Conservation (phyloP, 2,888 invertebrate species). For the Drosophila parthenogenetica region DNA sequence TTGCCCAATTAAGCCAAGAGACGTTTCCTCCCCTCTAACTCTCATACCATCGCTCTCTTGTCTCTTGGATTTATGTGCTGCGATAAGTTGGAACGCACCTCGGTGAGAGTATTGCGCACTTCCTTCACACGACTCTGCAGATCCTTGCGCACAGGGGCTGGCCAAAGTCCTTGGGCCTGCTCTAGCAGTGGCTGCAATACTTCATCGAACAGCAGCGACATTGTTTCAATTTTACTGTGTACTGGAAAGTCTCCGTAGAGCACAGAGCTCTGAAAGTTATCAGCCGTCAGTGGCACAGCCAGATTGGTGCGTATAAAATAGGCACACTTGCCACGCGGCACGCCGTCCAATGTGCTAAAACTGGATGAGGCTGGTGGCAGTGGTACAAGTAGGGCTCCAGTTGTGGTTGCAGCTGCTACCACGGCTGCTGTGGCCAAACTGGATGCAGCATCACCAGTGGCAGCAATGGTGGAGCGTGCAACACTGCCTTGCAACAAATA, state of each 20-base stretch:
- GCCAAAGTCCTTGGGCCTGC: slow-evolving; percentile 90
- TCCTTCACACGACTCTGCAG: slow-evolving; percentile 89
- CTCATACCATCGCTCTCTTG: not conserved
- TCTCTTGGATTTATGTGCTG: slow-evolving; percentile 72
- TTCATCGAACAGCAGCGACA: slow-evolving; percentile 90
- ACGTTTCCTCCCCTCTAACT: slow-evolving; percentile 4
- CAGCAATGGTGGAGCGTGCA: slow-evolving; percentile 26
- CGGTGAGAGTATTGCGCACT: slow-evolving; percentile 85
- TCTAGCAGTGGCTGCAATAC: slow-evolving; percentile 90
- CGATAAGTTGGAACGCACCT: slow-evolving; percentile 74
- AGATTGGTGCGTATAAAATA: slow-evolving; percentile 86
- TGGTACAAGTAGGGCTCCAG: slow-evolving; percentile 69
- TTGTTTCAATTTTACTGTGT: slow-evolving; percentile 89
- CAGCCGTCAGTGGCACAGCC: slow-evolving; percentile 75
- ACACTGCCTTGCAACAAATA: slow-evolving; percentile 56
- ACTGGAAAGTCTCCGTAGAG: slow-evolving; percentile 91
- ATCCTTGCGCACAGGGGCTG: slow-evolving; percentile 89
- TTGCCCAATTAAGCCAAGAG: slow-evolving; percentile 77
- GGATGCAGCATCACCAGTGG: slow-evolving; percentile 39
- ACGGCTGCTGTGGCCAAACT: slow-evolving; percentile 60
- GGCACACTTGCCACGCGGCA: slow-evolving; percentile 85
- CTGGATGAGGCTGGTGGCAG: slow-evolving; percentile 82
- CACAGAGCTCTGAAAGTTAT: slow-evolving; percentile 85
- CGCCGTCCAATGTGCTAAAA: slow-evolving; percentile 83
- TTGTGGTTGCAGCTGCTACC: slow-evolving; percentile 61